phyloP scores from a whole-genome alignment of 2,888 invertebrate species.

The Lepetodrilus schrolli region DNA sequence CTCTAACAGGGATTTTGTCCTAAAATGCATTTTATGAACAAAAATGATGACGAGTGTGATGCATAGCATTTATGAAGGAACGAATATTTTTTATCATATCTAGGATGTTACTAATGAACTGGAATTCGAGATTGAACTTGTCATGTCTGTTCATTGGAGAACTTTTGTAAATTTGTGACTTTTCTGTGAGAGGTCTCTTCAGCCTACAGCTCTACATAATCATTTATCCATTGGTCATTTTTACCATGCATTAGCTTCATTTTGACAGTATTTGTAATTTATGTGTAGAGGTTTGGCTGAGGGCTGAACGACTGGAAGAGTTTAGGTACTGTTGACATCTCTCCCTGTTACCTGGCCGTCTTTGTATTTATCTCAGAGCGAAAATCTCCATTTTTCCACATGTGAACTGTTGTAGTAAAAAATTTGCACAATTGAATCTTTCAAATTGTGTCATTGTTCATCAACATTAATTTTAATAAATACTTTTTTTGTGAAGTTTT shows the following conservation, averaged over 20 bases:
- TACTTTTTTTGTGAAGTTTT: slow-evolving; percentile 20
- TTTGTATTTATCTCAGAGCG: slow-evolving; percentile 13
- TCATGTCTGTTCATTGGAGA: no score
- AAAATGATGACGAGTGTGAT: no score
- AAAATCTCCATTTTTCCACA: slow-evolving; percentile 25
- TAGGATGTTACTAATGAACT: no score
- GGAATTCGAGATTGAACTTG: no score
- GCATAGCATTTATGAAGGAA: no score
- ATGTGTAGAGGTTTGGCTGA: slow-evolving; percentile 16
- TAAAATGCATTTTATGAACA: no score
- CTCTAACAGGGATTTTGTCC: no score
- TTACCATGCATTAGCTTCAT: slow-evolving; percentile 9
- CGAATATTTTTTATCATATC: no score
- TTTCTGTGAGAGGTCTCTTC: no score
- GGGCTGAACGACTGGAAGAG: not conserved
- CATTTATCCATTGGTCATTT: slow-evolving; percentile 22
- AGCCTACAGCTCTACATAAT: slow-evolving; percentile 9
- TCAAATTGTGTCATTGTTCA: slow-evolving; percentile 26
- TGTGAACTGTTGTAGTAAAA: slow-evolving; percentile 25
- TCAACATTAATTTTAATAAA: slow-evolving; percentile 27
- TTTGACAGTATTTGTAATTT: slow-evolving; percentile 27
- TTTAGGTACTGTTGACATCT: slow-evolving; percentile 10
- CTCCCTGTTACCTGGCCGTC: not conserved
- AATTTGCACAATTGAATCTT: slow-evolving; percentile 23
- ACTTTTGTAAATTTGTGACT: no score